Conservation (phyloP, 2,797 vertebrate species). For the Pogonophryne albipinna region DNA sequence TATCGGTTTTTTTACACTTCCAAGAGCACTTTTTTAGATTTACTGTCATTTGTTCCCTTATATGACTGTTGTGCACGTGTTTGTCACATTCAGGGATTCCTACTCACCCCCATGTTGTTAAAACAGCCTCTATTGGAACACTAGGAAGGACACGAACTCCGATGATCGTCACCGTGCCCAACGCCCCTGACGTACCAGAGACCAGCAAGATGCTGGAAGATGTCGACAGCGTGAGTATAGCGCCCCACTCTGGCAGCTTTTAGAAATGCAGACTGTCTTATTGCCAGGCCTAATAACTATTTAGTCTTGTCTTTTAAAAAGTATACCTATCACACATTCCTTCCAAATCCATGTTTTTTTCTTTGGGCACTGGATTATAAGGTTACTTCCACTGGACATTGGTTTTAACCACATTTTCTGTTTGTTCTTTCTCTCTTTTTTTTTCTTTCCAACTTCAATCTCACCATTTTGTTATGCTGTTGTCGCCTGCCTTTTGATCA, state of each 20-base stretch:
- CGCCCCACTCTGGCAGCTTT: conserved; percentile 24
- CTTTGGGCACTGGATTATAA: conserved; percentile 58
- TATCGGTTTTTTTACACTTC: not conserved
- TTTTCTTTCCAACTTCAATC: conserved; percentile 76
- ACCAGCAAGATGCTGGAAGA: conserved; percentile 96
- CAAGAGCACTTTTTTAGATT: not conserved
- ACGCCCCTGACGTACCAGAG: conserved; percentile 93
- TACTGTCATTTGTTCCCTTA: conserved; percentile 9
- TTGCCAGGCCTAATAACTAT: not conserved
- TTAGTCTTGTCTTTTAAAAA: not conserved
- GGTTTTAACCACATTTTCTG: conserved; percentile 79
- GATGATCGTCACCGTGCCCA: conserved; percentile 94
- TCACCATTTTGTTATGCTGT: conserved; percentile 56
- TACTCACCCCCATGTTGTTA: conserved; percentile 89
- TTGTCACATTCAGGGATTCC: conserved; percentile 81
- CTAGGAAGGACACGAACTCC: conserved; percentile 94
- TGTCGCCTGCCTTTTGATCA: conserved; percentile 60
- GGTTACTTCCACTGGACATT: conserved; percentile 50
- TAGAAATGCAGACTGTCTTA: conserved; percentile 4
- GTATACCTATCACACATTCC: conserved; percentile 47
- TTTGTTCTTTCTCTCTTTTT: conserved; percentile 82
- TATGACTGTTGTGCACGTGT: conserved; percentile 22
- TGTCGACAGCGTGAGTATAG: conserved; percentile 92
- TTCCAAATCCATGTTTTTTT: conserved; percentile 64
- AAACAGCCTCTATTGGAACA: conserved; percentile 97